Evolutionary conservation across 2,888 invertebrate genomes (phyloP), one percentile per base, ranked within the genome.

Genomic region (Synanthedon andrenaeformis): DNA sequence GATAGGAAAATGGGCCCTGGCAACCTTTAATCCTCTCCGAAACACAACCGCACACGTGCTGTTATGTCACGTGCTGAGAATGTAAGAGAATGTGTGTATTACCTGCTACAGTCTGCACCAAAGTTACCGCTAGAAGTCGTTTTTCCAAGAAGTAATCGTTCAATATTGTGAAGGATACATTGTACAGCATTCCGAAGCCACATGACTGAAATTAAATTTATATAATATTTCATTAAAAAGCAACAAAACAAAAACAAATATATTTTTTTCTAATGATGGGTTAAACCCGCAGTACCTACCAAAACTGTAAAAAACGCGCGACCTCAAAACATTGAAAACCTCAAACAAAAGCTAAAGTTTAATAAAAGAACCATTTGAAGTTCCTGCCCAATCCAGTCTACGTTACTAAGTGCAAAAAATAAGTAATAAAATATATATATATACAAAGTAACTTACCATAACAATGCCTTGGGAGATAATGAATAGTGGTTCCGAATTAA

Each of bases 91-190:
- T 23, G 23, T 23, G 23, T 23, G 1, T 23, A 35, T 35, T 60
- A 82, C 82, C 77, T 55, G 68, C 54, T 23, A 71, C 17, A 42
- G 71, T 69, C 58, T 79, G 76, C 11, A 67, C 64, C 2, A 76
- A 53, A 53, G 76, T 74, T 13, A 71, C 60, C 5, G 71, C 67
- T 12, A 80, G 66, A 49, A 80, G 58, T 55, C 76, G 67, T 56
- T 67, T 76, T 51, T 70, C 64, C 3, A 71, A 59, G 51, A 81
- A 82, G 56, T 82, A 82, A 12, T 74, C 67, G 51, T 76, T 80
- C 1, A 80, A 5, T 23, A 67, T 53, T 0, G 79, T 72, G 49
- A 59, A 69, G 1, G 70, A 62, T 35, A 76, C 54, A 57, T 75
- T 81, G 52, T 58, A 70, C 19, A 74, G 53, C 3, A 74, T 57